Conservation (phyloP, 2,888 invertebrate species). For the Acrobasis repandana region DNA sequence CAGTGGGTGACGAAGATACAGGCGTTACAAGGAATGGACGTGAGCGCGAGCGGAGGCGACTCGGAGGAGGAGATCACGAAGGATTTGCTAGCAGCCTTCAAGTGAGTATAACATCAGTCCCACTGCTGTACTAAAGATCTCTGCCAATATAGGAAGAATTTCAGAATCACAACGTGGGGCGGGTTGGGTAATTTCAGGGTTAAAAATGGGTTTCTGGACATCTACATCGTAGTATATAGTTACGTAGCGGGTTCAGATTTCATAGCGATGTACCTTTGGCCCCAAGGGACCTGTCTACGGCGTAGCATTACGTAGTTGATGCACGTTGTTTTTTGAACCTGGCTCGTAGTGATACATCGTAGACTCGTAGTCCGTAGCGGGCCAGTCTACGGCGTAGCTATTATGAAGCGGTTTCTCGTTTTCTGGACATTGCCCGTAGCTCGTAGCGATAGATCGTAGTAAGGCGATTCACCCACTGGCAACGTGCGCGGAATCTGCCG, state of each 20-base stretch:
- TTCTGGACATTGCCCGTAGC: background rate
- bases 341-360: background rate
- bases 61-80: constrained; percentile 87
- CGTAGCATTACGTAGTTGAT: background rate
- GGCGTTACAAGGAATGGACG: constrained; percentile 84
- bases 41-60: constrained; percentile 78
- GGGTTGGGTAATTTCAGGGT: too few relatives aligned
- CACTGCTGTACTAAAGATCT: background rate
- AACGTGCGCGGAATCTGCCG: too few relatives aligned
- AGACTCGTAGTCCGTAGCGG: background rate
- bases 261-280: too few relatives aligned
- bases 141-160: too few relatives aligned
- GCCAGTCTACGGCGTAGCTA: background rate
- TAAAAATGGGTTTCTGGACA: too few relatives aligned
- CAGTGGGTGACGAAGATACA: constrained; percentile 90
- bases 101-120: constrained; percentile 61
- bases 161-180: too few relatives aligned
- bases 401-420: background rate
- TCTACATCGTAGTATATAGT: too few relatives aligned
- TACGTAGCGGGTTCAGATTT: too few relatives aligned
- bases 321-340: background rate
- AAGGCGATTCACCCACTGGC: too few relatives aligned
- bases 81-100: constrained; percentile 93
- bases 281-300: background rate
- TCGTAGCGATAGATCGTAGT: background rate